phyloP scores from a whole-genome alignment of 1,140 invertebrate genomes.

The Drosophila saltans region DNA sequence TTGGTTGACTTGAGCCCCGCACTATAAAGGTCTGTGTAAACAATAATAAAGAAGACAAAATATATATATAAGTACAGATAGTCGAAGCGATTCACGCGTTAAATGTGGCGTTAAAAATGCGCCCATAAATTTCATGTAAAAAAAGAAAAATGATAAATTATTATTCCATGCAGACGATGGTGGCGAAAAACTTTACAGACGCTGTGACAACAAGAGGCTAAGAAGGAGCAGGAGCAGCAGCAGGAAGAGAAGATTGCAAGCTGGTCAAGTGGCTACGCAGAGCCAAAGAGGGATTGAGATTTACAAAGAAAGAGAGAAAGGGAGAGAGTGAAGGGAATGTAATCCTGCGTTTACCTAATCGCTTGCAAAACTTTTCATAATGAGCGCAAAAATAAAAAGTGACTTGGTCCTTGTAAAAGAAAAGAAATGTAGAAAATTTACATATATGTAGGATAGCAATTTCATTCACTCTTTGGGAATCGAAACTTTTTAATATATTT shows the following conservation, averaged over 20 bases:
- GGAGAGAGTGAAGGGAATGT: not conserved
- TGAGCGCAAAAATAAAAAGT: slow-evolving; percentile 33
- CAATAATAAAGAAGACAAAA: slow-evolving; percentile 43
- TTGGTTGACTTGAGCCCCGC: slow-evolving; percentile 94
- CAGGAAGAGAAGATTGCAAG: not conserved
- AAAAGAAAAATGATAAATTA: slow-evolving; percentile 80
- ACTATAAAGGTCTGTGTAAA: slow-evolving; percentile 93
- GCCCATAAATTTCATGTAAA: slow-evolving; percentile 78
- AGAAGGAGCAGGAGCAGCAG: not conserved
- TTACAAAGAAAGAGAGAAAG: not conserved
- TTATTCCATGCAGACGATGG: slow-evolving; percentile 42
- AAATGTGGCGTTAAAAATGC: slow-evolving; percentile 82
- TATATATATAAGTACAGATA: not conserved
- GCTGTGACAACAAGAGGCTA: slow-evolving; percentile 60
- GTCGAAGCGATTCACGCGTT: slow-evolving; percentile 36
- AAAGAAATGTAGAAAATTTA: no score
- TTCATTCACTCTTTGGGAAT: no score
- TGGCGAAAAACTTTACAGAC: slow-evolving; percentile 72
- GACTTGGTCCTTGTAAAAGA: no score
- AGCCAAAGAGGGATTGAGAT: not conserved
- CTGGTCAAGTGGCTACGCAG: slow-evolving; percentile 59
- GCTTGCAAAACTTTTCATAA: slow-evolving; percentile 71
- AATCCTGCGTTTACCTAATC: slow-evolving; percentile 51
- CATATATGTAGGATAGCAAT: no score
- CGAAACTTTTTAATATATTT: no score